phyloP scores from a whole-genome alignment of 2,113 vertebrate species.

The Tautogolabrus adspersus region DNA sequence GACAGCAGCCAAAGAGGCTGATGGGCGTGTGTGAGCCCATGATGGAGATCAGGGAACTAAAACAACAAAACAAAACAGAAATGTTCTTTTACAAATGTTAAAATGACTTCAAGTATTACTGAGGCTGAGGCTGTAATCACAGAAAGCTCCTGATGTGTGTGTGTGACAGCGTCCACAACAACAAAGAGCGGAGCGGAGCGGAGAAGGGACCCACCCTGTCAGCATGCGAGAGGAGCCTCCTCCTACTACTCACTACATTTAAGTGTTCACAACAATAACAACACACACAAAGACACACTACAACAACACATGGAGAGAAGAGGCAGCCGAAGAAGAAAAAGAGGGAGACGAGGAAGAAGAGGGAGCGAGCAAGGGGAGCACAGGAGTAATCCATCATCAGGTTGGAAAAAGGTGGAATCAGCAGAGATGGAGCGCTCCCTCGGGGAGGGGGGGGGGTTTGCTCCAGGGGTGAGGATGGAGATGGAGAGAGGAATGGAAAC shows the following conservation, averaged over 20 bases:
- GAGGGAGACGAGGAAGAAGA: not conserved
- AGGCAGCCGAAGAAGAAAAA: not conserved
- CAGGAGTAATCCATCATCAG: slow-evolving; percentile 12
- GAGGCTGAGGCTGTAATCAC: not conserved
- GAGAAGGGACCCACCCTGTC: slow-evolving; percentile 73
- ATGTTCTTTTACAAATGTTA: not conserved
- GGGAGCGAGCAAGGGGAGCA: not conserved
- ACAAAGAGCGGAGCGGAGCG: slow-evolving; percentile 57
- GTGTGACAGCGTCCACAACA: slow-evolving; percentile 2
- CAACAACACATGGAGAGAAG: not conserved
- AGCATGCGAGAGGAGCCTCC: slow-evolving; percentile 58
- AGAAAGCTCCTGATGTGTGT: slow-evolving; percentile 2
- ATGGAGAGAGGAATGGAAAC: not conserved
- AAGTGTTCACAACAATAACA: slow-evolving; percentile 61
- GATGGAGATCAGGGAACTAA: not conserved
- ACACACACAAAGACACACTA: not conserved
- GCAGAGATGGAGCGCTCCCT: slow-evolving; percentile 29
- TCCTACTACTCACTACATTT: slow-evolving; percentile 57
- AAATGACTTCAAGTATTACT: not conserved
- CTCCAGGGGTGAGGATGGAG: slow-evolving; percentile 4
- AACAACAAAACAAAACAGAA: not conserved
- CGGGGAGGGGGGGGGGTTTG: not conserved
- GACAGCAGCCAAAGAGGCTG: not conserved
- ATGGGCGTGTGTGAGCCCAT: slow-evolving; percentile 1
- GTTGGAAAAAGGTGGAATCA: not conserved